Percentiles rank a stretch among this genome's conserved stretches.
phyloP scores from a whole-genome alignment of 1,140 invertebrate genomes.

The Dolichoris vasculosae region DNA sequence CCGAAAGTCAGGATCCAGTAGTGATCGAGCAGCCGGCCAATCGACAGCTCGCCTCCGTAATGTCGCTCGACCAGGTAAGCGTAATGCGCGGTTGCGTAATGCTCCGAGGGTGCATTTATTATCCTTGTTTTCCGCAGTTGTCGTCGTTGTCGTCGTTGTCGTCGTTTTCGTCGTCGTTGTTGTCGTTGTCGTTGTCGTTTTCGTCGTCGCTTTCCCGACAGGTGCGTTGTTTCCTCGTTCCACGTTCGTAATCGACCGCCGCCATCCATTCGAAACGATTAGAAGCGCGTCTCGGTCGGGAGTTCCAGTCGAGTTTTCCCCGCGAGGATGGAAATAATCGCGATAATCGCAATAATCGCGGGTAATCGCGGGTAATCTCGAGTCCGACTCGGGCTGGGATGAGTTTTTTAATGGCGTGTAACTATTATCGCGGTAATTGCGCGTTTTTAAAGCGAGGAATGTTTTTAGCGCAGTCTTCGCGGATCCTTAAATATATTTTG shows the following conservation, averaged over 20 bases:
- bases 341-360: neutral
- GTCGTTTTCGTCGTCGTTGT: too few relatives aligned
- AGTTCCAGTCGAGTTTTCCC: neutral
- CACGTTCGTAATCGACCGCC: neutral
- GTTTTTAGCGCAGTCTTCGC: too few relatives aligned
- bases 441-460: too few relatives aligned
- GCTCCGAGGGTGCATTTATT: too few relatives aligned
- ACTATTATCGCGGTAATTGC: too few relatives aligned
- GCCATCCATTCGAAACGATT: neutral
- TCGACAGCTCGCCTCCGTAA: slow-evolving; percentile 4
- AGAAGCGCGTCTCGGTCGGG: too few relatives aligned
- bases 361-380: neutral
- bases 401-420: neutral
- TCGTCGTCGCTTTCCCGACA: too few relatives aligned
- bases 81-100: too few relatives aligned
- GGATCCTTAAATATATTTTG: too few relatives aligned
- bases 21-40: slow-evolving; percentile 29
- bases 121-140: too few relatives aligned
- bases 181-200: too few relatives aligned
- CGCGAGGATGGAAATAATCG: neutral
- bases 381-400: neutral
- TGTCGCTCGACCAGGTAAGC: slow-evolving; percentile 46
- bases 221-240: neutral
- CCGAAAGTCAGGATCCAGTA: slow-evolving; percentile 29
- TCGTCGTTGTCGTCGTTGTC: too few relatives aligned